Evolutionary conservation across 1,140 invertebrate species (phyloP).

Genomic region (Holcopasites calliopsidis): DNA sequence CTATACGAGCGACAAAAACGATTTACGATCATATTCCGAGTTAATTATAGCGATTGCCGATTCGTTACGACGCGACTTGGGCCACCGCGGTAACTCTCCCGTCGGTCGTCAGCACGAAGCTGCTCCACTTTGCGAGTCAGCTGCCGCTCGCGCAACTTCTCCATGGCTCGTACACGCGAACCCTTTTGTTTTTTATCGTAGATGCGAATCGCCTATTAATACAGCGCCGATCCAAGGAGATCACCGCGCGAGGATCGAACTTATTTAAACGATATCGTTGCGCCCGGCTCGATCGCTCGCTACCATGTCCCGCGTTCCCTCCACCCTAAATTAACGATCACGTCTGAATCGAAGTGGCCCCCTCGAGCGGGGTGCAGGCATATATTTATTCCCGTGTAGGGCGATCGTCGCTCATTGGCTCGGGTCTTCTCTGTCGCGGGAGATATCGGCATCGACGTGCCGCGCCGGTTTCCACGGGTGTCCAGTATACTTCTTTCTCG

Average conservation of each 20-base stretch:
- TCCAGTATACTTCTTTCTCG: conserved; percentile 64
- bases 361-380: not conserved
- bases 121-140: not conserved
- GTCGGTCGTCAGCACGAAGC: not conserved
- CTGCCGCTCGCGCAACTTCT: too few relatives aligned
- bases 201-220: too few relatives aligned
- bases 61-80: conserved; percentile 5
- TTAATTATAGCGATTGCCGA: conserved; percentile 39
- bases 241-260: too few relatives aligned
- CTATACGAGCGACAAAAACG: conserved; percentile 20
- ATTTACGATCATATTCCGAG: conserved; percentile 38
- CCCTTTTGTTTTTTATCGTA: too few relatives aligned
- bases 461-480: conserved; percentile 54
- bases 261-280: conserved; percentile 37
- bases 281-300: too few relatives aligned
- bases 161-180: too few relatives aligned
- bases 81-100: not conserved
- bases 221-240: too few relatives aligned
- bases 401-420: conserved; percentile 55
- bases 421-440: conserved; percentile 19
- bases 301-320: not conserved
- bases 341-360: conserved; percentile 35
- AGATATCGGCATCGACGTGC: conserved; percentile 48
- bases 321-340: conserved; percentile 46
- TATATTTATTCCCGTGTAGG: conserved; percentile 41